Conservation (phyloP, 1,140 invertebrate species). For the Lamellibrachia luymesi region DNA sequence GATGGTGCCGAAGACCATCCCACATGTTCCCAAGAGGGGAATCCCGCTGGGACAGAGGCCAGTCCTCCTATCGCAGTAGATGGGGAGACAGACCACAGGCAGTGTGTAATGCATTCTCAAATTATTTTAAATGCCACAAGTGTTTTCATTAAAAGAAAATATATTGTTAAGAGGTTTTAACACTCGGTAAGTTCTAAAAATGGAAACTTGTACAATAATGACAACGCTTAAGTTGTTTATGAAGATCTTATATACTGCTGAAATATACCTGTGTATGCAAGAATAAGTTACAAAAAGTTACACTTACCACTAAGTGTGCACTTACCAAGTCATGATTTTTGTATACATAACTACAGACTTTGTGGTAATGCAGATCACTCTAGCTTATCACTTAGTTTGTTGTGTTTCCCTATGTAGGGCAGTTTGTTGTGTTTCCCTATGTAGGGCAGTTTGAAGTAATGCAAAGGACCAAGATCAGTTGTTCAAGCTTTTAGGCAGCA, state of each 20-base stretch:
- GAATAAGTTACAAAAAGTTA: neutral
- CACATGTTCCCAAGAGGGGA: slow-evolving; percentile 57
- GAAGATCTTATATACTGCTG: neutral
- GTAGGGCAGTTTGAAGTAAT: no score
- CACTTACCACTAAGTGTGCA: no score
- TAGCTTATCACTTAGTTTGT: no score
- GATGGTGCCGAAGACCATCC: slow-evolving; percentile 61
- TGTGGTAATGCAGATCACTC: no score
- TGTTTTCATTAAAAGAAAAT: slow-evolving; percentile 32
- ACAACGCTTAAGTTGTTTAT: neutral
- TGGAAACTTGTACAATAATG: neutral
- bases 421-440: no score
- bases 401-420: no score
- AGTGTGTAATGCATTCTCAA: neutral
- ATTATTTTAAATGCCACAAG: slow-evolving; percentile 33
- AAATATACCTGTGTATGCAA: neutral
- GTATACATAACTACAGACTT: no score
- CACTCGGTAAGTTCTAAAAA: neutral
- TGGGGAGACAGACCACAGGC: neutral
- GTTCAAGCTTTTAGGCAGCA: no score
- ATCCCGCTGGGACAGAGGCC: slow-evolving; percentile 21
- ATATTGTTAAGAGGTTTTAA: neutral
- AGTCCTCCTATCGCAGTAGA: slow-evolving; percentile 7
- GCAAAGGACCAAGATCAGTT: no score
- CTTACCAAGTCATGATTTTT: no score